Conservation (phyloP, 2,113 vertebrate genomes). For the Lutjanus erythropterus region DNA sequence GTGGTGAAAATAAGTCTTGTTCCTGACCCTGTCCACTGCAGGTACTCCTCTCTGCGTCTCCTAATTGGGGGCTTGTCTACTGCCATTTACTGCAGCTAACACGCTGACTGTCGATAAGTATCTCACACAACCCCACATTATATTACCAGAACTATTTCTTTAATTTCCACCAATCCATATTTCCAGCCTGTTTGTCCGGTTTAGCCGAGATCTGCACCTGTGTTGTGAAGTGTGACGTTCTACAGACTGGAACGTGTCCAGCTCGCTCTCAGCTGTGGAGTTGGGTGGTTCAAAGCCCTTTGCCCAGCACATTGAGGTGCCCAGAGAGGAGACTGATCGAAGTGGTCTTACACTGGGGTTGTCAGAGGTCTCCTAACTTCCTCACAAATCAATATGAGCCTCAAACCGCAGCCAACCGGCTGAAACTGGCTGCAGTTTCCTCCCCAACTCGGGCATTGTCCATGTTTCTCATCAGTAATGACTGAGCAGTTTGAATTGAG, state of each 20-base stretch:
- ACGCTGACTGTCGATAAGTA: too few relatives aligned
- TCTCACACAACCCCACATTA: too few relatives aligned
- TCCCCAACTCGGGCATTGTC: constrained; percentile 40
- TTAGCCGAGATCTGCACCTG: constrained; percentile 6
- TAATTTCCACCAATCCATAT: too few relatives aligned
- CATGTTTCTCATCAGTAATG: constrained; percentile 71
- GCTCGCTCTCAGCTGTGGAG: constrained; percentile 34
- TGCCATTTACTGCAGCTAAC: too few relatives aligned
- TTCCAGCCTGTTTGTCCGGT: constrained; percentile 15
- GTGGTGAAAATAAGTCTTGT: too few relatives aligned
- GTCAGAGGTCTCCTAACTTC: constrained; percentile 70
- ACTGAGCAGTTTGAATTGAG: constrained; percentile 61
- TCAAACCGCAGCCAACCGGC: constrained; percentile 72
- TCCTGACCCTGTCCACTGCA: too few relatives aligned
- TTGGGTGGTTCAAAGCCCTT: constrained; percentile 40
- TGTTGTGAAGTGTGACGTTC: constrained; percentile 45
- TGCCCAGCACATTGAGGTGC: constrained; percentile 12
- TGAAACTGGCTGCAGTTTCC: constrained; percentile 73
- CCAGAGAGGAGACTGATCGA: constrained; percentile 55
- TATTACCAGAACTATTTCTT: too few relatives aligned
- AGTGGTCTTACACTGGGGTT: constrained; percentile 63
- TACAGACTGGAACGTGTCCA: constrained; percentile 49
- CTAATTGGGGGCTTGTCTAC: too few relatives aligned
- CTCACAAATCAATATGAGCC: constrained; percentile 77
- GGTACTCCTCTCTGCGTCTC: too few relatives aligned